A percentile compares a stretch with the other conserved stretches of the same genome.
Evolutionary conservation across 2,797 vertebrate genomes (phyloP).

Genomic region (Crenuchus spilurus): DNA sequence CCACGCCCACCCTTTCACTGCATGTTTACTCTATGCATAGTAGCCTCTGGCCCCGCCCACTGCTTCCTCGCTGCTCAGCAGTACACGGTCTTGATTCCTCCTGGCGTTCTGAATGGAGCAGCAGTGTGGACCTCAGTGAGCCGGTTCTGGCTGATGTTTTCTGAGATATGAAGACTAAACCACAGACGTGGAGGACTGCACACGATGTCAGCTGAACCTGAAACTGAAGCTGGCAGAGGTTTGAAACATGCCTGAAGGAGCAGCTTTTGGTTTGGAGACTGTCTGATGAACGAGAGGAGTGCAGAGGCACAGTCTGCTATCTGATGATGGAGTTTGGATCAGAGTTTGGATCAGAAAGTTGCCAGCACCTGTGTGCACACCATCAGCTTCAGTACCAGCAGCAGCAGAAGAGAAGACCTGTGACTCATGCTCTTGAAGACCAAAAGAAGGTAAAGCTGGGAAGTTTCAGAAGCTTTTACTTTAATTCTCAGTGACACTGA

Average conservation of each 20-base stretch:
- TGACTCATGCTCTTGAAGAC: conserved; percentile 41
- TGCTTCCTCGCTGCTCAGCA: background rate
- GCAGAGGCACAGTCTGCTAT: too few species aligned
- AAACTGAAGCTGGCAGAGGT: background rate
- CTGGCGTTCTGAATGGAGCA: background rate
- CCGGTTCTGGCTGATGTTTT: too few species aligned
- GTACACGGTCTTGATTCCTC: background rate
- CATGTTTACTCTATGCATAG: too few species aligned
- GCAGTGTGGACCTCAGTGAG: background rate
- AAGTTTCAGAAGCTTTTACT: too few species aligned
- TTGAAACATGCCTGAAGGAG: conserved; percentile 1
- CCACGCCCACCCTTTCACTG: background rate
- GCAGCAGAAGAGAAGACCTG: conserved; percentile 36
- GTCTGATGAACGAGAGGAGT: background rate
- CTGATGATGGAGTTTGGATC: conserved; percentile 25
- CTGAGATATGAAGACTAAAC: background rate
- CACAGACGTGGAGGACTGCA: background rate
- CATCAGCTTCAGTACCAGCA: conserved; percentile 31
- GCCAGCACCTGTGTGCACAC: conserved; percentile 37
- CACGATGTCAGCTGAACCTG: background rate
- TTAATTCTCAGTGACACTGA: too few species aligned
- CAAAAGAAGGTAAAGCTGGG: conserved; percentile 57
- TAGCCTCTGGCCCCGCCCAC: background rate
- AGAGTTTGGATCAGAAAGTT: conserved; percentile 40
- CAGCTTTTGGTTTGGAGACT: background rate